phyloP scores from a whole-genome alignment of 2,797 vertebrate species.

The Crenichthys baileyi region DNA sequence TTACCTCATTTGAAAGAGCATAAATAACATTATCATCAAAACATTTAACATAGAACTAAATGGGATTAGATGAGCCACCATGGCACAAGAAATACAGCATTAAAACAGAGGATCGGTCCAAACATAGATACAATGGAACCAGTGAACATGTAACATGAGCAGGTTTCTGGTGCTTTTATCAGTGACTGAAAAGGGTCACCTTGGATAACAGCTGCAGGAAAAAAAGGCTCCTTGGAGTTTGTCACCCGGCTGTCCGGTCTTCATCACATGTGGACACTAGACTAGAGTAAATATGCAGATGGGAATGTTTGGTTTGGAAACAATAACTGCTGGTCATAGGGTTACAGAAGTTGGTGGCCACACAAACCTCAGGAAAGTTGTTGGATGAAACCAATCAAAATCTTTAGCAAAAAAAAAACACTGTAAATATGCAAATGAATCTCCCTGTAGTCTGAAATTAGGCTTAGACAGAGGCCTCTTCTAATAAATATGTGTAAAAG shows the following conservation, averaged over 20 bases:
- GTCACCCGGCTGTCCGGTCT: constrained; percentile 38
- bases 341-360: not conserved
- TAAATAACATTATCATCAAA: not conserved
- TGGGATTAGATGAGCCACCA: not conserved
- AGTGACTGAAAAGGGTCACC: constrained; percentile 27
- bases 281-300: constrained; percentile 33
- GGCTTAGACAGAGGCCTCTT: no score
- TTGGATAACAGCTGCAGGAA: constrained; percentile 59
- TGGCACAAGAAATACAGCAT: not conserved
- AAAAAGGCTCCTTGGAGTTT: constrained; percentile 27
- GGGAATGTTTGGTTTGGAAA: not conserved
- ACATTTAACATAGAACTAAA: not conserved
- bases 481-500: no score
- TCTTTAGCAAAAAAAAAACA: no score
- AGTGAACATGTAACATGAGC: constrained; percentile 22
- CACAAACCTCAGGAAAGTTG: not conserved
- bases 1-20: not conserved
- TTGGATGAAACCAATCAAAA: not conserved
- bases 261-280: constrained; percentile 28
- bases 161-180: constrained; percentile 34
- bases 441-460: no score
- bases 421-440: no score
- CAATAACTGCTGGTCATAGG: not conserved
- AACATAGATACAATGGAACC: constrained; percentile 3
- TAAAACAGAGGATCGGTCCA: not conserved